These are phyloP conservation scores for Pentalonia nigronervosa DNA, from an alignment of 1,140 invertebrate genomes.

Conservation along the genomic window DNA sequence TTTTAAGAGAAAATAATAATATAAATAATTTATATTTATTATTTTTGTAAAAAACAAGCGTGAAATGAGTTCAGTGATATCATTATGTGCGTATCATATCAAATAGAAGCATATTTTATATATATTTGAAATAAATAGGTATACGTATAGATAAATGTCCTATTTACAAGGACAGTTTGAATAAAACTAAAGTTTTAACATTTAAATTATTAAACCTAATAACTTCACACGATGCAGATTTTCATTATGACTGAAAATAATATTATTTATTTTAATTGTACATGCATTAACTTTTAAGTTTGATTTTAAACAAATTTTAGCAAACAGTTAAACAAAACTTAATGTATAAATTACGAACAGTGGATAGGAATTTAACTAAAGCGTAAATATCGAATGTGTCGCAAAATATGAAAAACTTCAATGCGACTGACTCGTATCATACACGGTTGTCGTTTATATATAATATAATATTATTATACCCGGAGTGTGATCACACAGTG, in stretches of 20 bases:
- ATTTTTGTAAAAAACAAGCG: background rate
- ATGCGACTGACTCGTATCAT: background rate
- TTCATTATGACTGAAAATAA: background rate
- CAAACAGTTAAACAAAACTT: background rate
- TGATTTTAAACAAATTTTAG: background rate
- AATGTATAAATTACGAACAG: background rate
- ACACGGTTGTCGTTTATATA: slow-evolving; percentile 23
- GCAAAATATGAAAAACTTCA: background rate
- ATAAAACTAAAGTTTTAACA: too few species aligned
- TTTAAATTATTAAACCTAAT: background rate
- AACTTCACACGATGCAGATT: background rate
- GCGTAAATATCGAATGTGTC: background rate
- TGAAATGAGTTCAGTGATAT: too few species aligned
- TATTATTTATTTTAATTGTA: background rate
- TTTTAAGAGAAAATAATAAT: background rate
- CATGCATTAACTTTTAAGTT: background rate
- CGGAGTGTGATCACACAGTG: background rate
- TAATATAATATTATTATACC: background rate
- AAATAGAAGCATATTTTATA: background rate
- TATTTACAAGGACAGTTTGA: background rate
- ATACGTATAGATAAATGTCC: too few species aligned
- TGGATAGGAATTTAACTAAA: background rate
- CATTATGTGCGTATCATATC: background rate
- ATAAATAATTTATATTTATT: too few species aligned
- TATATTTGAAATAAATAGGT: too few species aligned